Conservation (phyloP, 2,888 invertebrate species). For the Poecilus cupreus region DNA sequence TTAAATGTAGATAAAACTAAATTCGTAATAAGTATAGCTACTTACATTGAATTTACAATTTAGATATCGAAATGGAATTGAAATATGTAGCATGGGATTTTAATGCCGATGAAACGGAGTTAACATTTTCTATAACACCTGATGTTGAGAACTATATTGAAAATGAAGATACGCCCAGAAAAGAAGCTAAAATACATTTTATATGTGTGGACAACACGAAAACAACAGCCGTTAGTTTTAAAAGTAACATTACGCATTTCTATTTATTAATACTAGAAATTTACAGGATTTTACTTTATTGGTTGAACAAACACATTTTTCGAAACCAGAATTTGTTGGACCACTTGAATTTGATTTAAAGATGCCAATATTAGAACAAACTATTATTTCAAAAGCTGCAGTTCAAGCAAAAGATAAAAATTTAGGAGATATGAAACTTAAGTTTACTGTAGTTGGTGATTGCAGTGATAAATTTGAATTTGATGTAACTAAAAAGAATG, state of each 20-base stretch:
- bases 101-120: background rate
- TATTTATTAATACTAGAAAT: background rate
- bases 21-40: background rate
- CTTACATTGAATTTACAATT: background rate
- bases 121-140: background rate
- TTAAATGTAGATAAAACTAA: background rate
- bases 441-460: background rate
- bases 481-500: background rate
- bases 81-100: background rate
- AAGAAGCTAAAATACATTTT: background rate
- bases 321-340: background rate
- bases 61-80: background rate
- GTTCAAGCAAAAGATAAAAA: background rate
- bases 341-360: background rate
- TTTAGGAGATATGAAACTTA: slow-evolving; percentile 13
- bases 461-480: slow-evolving; percentile 6
- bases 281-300: background rate
- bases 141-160: background rate
- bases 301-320: background rate
- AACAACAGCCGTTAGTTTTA: background rate
- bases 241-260: background rate
- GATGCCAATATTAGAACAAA: slow-evolving; percentile 2
- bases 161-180: background rate
- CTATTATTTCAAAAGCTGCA: background rate
- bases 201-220: background rate